Evolutionary conservation across 1,140 invertebrate species (phyloP).

Genomic region (Archivesica marissinica): DNA sequence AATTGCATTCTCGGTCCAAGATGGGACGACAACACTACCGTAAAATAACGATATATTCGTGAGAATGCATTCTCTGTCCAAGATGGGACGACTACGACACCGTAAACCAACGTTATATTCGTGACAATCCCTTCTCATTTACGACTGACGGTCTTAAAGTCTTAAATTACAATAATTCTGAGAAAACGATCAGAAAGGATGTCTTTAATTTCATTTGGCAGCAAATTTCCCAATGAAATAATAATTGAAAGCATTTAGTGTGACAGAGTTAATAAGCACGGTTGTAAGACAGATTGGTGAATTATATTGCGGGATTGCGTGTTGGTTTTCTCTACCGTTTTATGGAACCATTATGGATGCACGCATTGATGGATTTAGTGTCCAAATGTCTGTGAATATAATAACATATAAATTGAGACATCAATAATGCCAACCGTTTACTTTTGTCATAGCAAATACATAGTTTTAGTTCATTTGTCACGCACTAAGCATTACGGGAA

Average conservation of each 20-base stretch:
- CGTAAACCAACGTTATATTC: too few species aligned
- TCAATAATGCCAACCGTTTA: slow-evolving; percentile 36
- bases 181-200: slow-evolving; percentile 57
- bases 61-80: too few species aligned
- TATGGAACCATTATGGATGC: slow-evolving; percentile 16
- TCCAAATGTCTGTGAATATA: slow-evolving; percentile 51
- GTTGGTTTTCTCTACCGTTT: not conserved
- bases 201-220: slow-evolving; percentile 64
- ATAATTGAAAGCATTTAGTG: slow-evolving; percentile 59
- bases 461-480: slow-evolving; percentile 24
- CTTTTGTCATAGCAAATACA: slow-evolving; percentile 55
- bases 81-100: too few species aligned
- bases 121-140: slow-evolving; percentile 28
- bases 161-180: slow-evolving; percentile 57
- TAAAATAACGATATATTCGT: too few species aligned
- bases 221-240: slow-evolving; percentile 63
- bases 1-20: too few species aligned
- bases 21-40: too few species aligned
- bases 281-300: not conserved
- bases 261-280: slow-evolving; percentile 53
- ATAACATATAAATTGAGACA: slow-evolving; percentile 55
- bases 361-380: slow-evolving; percentile 53
- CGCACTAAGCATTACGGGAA: not conserved
- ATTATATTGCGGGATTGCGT: slow-evolving; percentile 43
- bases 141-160: slow-evolving; percentile 40